Conservation (phyloP, 1,140 invertebrate species). For the Meloidogyne exigua region DNA sequence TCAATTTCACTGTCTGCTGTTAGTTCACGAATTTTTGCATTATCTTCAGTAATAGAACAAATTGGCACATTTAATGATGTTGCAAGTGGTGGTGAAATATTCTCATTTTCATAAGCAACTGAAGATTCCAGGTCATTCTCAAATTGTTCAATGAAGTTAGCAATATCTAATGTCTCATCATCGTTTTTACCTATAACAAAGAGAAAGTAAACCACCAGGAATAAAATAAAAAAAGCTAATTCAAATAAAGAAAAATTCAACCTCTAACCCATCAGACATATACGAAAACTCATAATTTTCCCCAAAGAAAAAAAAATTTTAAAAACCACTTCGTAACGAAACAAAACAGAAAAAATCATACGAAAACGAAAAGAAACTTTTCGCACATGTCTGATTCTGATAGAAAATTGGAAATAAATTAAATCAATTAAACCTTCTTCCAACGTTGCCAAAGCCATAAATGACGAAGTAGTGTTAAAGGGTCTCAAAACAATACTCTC, state of each 20-base stretch:
- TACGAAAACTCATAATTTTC: too few species aligned
- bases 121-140: not conserved
- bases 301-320: too few species aligned
- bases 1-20: too few species aligned
- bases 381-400: too few species aligned
- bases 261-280: not conserved
- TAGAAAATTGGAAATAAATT: not conserved
- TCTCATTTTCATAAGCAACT: not conserved
- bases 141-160: not conserved
- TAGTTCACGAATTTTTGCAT: too few species aligned
- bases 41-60: not conserved
- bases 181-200: not conserved
- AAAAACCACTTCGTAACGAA: too few species aligned
- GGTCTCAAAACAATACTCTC: not conserved
- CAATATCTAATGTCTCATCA: not conserved
- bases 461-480: not conserved
- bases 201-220: too few species aligned
- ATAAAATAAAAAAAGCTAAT: too few species aligned
- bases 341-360: too few species aligned
- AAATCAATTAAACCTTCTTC: not conserved
- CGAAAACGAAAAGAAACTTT: too few species aligned
- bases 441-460: not conserved
- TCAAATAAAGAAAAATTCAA: too few species aligned
- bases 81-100: too few species aligned
- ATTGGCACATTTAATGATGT: not conserved